Percentiles rank a stretch among this genome's conserved stretches.
Conservation (phyloP, 2,797 vertebrate species). For the Staurois parvus region DNA sequence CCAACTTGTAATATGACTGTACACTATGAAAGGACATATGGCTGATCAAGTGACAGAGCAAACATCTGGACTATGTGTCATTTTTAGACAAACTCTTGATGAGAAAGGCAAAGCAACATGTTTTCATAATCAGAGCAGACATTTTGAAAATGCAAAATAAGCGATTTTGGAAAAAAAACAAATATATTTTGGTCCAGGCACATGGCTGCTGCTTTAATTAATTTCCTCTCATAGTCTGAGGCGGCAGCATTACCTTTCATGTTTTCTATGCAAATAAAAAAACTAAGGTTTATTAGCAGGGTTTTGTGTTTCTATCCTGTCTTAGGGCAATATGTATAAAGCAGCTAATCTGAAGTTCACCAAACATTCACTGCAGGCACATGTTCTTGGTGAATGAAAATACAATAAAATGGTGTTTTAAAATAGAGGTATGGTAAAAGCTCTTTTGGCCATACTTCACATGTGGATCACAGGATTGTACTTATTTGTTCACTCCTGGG, state of each 20-base stretch:
- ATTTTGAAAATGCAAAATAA: constrained; percentile 27
- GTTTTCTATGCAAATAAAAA: not conserved
- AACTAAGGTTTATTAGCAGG: not conserved
- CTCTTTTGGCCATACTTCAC: no score
- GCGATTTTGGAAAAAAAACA: constrained; percentile 18
- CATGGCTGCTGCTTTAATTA: no score
- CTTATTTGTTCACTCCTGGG: no score
- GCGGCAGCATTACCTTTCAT: not conserved
- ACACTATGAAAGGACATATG: constrained; percentile 37
- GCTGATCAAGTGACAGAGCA: not conserved
- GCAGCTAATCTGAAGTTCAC: no score
- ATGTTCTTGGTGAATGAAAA: no score
- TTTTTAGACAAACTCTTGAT: constrained; percentile 50
- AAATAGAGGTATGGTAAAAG: no score
- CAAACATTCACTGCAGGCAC: no score
- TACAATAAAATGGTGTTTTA: no score
- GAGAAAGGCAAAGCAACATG: constrained; percentile 45
- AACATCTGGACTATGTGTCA: constrained; percentile 55
- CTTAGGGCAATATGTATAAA: no score
- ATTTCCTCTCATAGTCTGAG: no score
- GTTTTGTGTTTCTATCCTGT: not conserved
- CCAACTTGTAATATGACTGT: not conserved
- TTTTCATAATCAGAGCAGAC: constrained; percentile 51
- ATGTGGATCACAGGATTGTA: no score
- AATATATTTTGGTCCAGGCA: constrained; percentile 1